A percentile compares a stretch with the other conserved stretches of the same genome.
phyloP scores from a whole-genome alignment of 2,888 invertebrate species.

The Empis livida region DNA sequence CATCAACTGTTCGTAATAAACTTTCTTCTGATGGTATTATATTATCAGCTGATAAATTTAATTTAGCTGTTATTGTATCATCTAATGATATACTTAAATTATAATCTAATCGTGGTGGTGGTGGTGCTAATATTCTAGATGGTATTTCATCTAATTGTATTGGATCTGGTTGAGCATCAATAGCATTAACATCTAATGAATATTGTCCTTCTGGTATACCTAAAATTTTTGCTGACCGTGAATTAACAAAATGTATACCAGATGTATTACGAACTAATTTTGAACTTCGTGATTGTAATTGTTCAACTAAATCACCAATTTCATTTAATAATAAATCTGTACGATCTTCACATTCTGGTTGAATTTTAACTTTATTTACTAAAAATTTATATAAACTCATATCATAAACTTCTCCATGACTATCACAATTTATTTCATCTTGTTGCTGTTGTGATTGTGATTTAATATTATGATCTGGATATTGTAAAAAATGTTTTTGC shows the following conservation, averaged over 20 bases:
- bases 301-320: constrained; percentile 30
- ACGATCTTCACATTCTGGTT: constrained; percentile 27
- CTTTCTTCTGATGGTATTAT: constrained; percentile 33
- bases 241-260: constrained; percentile 29
- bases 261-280: constrained; percentile 31
- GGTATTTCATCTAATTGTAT: background rate
- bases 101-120: constrained; percentile 24
- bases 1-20: constrained; percentile 29
- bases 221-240: constrained; percentile 25
- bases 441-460: background rate
- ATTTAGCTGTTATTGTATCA: constrained; percentile 29
- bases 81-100: constrained; percentile 32
- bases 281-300: constrained; percentile 28
- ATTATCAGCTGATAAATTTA: constrained; percentile 31
- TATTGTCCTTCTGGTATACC: constrained; percentile 35
- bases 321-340: constrained; percentile 30
- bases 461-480: constrained; percentile 27
- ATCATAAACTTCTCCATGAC: constrained; percentile 12
- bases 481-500: constrained; percentile 26
- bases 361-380: constrained; percentile 24
- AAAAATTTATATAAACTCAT: constrained; percentile 27
- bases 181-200: constrained; percentile 28
- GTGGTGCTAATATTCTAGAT: constrained; percentile 8
- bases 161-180: constrained; percentile 25
- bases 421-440: background rate